Percentiles rank a stretch among this genome's conserved stretches.
Evolutionary conservation across 2,113 vertebrate species (phyloP).

Genomic region (Triplophysa tibetana): DNA sequence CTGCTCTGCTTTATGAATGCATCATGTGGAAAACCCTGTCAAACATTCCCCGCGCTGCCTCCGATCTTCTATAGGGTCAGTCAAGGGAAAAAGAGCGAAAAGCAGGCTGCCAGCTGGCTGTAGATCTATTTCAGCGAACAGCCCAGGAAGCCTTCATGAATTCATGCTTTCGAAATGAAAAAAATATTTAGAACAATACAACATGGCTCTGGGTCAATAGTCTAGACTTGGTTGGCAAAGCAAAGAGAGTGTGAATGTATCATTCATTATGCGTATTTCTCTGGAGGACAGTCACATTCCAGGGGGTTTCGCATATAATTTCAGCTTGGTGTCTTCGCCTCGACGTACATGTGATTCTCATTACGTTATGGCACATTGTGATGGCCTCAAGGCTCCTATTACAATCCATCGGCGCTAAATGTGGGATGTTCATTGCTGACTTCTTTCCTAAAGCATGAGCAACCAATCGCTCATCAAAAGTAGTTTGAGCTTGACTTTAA

Average conservation of each 20-base stretch:
- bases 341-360: slow-evolving; percentile 39
- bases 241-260: slow-evolving; percentile 54
- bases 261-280: slow-evolving; percentile 27
- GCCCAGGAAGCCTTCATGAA: slow-evolving; percentile 49
- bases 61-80: slow-evolving; percentile 16
- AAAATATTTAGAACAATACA: slow-evolving; percentile 41
- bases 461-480: background rate
- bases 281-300: slow-evolving; percentile 27
- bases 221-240: slow-evolving; percentile 49
- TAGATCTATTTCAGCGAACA: slow-evolving; percentile 48
- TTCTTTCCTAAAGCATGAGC: slow-evolving; percentile 24
- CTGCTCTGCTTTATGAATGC: background rate
- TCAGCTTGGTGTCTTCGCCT: slow-evolving; percentile 18
- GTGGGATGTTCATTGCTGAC: slow-evolving; percentile 16
- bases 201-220: slow-evolving; percentile 42
- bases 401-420: background rate
- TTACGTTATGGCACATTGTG: slow-evolving; percentile 28
- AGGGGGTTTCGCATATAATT: slow-evolving; percentile 16
- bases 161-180: slow-evolving; percentile 57
- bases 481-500: slow-evolving; percentile 9
- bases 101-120: slow-evolving; percentile 56
- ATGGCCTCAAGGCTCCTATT: slow-evolving; percentile 24
- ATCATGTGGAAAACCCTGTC: slow-evolving; percentile 2
- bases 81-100: slow-evolving; percentile 38
- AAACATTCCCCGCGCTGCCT: slow-evolving; percentile 23